Percentiles rank a stretch among this genome's conserved stretches.
Conservation (phyloP, 2,888 invertebrate species). For the Pachycephus smyrnensis region DNA sequence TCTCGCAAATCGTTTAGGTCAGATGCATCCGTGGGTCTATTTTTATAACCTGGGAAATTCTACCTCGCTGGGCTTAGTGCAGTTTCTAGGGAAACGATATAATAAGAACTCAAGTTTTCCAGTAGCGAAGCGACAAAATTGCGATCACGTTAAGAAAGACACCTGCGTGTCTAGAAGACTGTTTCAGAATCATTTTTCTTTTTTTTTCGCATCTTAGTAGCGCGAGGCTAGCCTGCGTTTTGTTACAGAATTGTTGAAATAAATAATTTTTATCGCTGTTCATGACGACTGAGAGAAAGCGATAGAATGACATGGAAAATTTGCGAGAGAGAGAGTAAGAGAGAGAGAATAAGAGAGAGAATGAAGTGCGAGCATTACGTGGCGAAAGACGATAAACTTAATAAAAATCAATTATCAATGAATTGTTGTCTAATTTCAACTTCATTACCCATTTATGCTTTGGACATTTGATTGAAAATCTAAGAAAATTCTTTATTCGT, state of each 20-base stretch:
- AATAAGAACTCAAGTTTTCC: not conserved
- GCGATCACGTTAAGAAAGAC: not conserved
- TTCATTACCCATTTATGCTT: not conserved
- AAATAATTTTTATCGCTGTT: constrained; percentile 48
- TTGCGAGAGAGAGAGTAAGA: constrained; percentile 36
- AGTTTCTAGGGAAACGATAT: not conserved
- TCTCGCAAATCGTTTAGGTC: not conserved
- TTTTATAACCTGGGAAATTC: not conserved
- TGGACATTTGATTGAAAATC: not conserved
- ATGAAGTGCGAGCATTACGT: constrained; percentile 29
- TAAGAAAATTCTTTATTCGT: not conserved
- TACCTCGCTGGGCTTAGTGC: not conserved
- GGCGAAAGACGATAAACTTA: constrained; percentile 41
- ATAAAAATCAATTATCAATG: constrained; percentile 42
- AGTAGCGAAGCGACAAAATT: not conserved
- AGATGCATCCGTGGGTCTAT: not conserved
- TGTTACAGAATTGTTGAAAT: constrained; percentile 34
- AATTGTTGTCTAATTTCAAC: not conserved
- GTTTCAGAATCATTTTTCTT: constrained; percentile 4
- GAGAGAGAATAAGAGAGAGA: constrained; percentile 26
- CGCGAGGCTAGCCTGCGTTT: constrained; percentile 20
- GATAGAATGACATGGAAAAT: constrained; percentile 32
- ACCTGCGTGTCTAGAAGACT: not conserved
- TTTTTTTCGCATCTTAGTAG: not conserved
- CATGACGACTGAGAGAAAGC: constrained; percentile 31